Evolutionary conservation across 2,797 vertebrate species (phyloP).

Genomic region (Melanotaenia maccullochi): DNA sequence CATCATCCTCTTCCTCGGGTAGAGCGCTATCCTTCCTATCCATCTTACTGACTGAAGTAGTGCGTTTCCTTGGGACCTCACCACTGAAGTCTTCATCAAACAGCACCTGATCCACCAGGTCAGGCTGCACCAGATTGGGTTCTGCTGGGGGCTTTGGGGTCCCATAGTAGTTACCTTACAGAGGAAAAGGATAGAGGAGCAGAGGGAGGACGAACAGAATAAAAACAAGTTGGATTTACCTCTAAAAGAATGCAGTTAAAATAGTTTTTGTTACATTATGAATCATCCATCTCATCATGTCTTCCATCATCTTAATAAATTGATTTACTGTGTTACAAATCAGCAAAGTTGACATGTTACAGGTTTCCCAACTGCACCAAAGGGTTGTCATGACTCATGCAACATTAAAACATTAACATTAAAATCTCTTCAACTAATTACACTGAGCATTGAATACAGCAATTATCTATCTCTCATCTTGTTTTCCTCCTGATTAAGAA

Average conservation of each 20-base stretch:
- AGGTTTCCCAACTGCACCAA: slow-evolving; percentile 44
- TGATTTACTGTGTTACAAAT: slow-evolving; percentile 42
- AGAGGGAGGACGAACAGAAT: neutral
- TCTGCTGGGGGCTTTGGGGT: slow-evolving; percentile 97
- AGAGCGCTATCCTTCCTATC: slow-evolving; percentile 93
- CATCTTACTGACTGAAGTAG: slow-evolving; percentile 98
- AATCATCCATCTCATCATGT: neutral
- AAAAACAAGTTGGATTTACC: neutral
- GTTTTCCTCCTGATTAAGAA: slow-evolving; percentile 67
- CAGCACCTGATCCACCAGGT: slow-evolving; percentile 96
- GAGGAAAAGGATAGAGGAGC: slow-evolving; percentile 5
- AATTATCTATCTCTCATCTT: slow-evolving; percentile 75
- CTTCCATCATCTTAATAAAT: slow-evolving; percentile 3
- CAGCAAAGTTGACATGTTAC: slow-evolving; percentile 28
- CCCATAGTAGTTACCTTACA: slow-evolving; percentile 94
- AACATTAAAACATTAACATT: slow-evolving; percentile 58
- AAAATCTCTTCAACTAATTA: slow-evolving; percentile 81
- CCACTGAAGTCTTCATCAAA: slow-evolving; percentile 95
- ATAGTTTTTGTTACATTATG: neutral
- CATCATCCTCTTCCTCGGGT: slow-evolving; percentile 97
- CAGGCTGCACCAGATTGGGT: slow-evolving; percentile 94
- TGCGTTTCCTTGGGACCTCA: slow-evolving; percentile 93
- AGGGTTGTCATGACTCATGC: slow-evolving; percentile 64
- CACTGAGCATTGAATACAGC: slow-evolving; percentile 83
- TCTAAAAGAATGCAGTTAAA: neutral